Percentiles rank a stretch among this genome's conserved stretches.
Conservation (phyloP, 37 sponge, comb jelly and placozoan genomes). For the Dysidea cf. avara region DNA sequence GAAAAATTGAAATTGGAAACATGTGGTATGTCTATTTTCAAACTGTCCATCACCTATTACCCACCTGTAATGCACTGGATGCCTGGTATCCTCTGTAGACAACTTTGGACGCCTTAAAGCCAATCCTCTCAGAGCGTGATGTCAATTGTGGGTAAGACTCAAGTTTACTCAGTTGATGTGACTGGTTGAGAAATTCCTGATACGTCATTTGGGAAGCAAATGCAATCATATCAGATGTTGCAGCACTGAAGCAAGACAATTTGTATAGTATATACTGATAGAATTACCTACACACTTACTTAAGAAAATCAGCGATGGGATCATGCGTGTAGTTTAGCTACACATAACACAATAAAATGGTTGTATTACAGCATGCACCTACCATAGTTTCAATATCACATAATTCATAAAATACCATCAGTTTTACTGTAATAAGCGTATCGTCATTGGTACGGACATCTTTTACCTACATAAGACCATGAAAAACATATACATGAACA, state of each 20-base stretch:
- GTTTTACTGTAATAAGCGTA: slow-evolving; percentile 68
- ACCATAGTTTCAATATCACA: slow-evolving; percentile 73
- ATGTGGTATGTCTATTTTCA: no score
- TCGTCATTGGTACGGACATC: slow-evolving; percentile 80
- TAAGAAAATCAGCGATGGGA: slow-evolving; percentile 81
- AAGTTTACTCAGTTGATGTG: slow-evolving; percentile 56
- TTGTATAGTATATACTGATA: no score
- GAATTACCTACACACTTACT: not conserved
- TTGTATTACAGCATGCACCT: not conserved
- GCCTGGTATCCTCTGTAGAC: slow-evolving; percentile 63
- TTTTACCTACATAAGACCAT: not conserved
- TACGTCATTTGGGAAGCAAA: slow-evolving; percentile 74
- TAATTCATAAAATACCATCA: slow-evolving; percentile 82
- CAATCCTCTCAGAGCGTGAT: slow-evolving; percentile 56
- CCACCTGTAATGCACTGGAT: slow-evolving; percentile 28
- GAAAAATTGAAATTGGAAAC: no score
- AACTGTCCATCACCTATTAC: no score
- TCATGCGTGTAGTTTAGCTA: slow-evolving; percentile 78
- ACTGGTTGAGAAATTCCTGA: slow-evolving; percentile 71
- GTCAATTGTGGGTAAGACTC: slow-evolving; percentile 68
- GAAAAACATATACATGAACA: not conserved
- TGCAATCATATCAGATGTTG: slow-evolving; percentile 70
- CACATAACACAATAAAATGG: no score
- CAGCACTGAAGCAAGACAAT: slow-evolving; percentile 81
- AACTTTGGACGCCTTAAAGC: slow-evolving; percentile 58